Base-by-base conservation (phyloP, 2,113 vertebrate species). In the Platysteira castanea region DNA sequence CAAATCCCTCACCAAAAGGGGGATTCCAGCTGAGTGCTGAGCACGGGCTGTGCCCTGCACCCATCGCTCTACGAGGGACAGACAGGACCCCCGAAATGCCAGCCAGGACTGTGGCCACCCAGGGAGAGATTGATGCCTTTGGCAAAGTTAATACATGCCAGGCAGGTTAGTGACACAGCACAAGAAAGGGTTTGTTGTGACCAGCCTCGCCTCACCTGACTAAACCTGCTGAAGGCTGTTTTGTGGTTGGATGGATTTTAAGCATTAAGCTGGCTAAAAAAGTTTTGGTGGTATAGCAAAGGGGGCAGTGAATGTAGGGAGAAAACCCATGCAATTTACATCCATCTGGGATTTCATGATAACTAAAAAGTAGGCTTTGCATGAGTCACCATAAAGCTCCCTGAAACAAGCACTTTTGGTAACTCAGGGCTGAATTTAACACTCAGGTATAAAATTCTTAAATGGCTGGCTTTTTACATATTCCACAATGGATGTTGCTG, bases 81-180 rank as follows among this genome's bases (percentile, higher is more conserved):
- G 22, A 10, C 19, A 77, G 52, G n/a, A 52, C 4, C 35, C 71
- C 27, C 23, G 1, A 4, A 87, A 65, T 6, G 46, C 8, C 59
- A 76, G 46, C 56, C 44, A 22, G 37, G 54, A 4, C 26, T 52
- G 49, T 0, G 6, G 61, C 50, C 65, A 57, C n/a, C 31, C 71
- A 37, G 71, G 1, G 52, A 64, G 74, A 52, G 37, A 74, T 47
- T 75, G 79, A 59, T 30, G 47, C 18, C 64, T 53, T 50, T 18
- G 92, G 90, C 76, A 57, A 56, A 68, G 83, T 87, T 96, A 95
- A 93, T 59, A 23, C 33, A 14, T 77, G 88, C 76, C 93, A 78
- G 54, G 53, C 69, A 57, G 57, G 74, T 93, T 91, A 92, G 85
- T 79, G 54, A 84, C 60, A 84, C 87, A 42, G 53, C 75, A 76